Evolutionary conservation across 1,140 invertebrate species (phyloP), one percentile per base, ranked within the genome.

Genomic region (Rhagoletis zephyria): DNA sequence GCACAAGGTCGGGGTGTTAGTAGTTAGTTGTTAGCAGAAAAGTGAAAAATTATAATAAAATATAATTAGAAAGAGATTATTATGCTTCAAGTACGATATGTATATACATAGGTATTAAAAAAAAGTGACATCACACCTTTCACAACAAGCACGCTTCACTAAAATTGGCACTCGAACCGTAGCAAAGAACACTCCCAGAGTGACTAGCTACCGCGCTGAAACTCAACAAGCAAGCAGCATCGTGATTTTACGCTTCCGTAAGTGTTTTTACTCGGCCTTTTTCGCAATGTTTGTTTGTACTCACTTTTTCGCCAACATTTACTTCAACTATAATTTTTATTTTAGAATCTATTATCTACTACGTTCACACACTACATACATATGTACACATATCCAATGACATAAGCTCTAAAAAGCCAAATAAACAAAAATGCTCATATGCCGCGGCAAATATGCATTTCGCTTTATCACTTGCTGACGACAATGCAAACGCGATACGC

Each of bases 81-180:
- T 67, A 16, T 42, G 42, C n/a, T 48, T 42, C n/a, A 81, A 81
- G 16, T 30, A 30, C 59, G 30, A n/a, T 14, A 19, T 19, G 6
- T 51, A n/a, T n/a, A n/a, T n/a, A 40, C 19, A 10, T 3, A 19
- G 51, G 0, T 5, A 40, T 7, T 40, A 67, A 67, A 45, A n/a
- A n/a, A 56, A 81, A 81, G 19, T 56, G 48, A 56, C 56, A 81
- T 81, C 74, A 81, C 74, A 81, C 74, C 74, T 81, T 81, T 81
- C 16, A 81, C 74, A 81, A 81, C 74, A 81, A 56, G n/a, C 74
- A 81, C 74, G 74, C 45, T 81, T 19, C 74, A 81, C 74, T 56
- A 51, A 56, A 51, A 81, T 19, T 19, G 48, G 19, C 48, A 81
- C 48, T n/a, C 48, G 74, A 81, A 56, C 74, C 74, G 74, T 81